Evolutionary conservation across 2,888 invertebrate species (phyloP), one percentile per base, ranked within the genome.

Genomic region (Pyralis farinalis): DNA sequence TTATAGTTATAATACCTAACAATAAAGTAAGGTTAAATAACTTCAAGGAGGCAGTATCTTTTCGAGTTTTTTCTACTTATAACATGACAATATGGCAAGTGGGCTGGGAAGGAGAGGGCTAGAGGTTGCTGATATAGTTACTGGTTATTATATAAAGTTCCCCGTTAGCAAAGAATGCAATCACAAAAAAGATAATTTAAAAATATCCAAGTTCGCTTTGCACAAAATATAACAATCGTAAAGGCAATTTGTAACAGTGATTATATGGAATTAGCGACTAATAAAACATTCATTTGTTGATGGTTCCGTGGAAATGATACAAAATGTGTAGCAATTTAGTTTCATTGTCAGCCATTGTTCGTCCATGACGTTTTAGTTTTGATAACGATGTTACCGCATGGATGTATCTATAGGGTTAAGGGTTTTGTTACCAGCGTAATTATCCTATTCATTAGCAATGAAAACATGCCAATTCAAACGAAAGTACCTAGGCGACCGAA

Each of bases 301-400:
- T 44, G 44, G 42, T 40, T 43, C 38, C 28, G 35, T 44, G 42
- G 34, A 43, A 47, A 50, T 47, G 36, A 44, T 47, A 44, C 32
- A 30, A 37, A 45, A 47, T 44, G 40, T 42, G 36, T 33, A 40
- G 42, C 38, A 45, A 50, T 45, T 44, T 40, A 47, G 40, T 40
- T 43, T 42, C 16, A 42, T 39, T 31, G 36, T 36, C 31, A 40
- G 25, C 41, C 37, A 44, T 50, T 50, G 45, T 47, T 40, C 38
- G 28, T 22, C 33, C 32, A 40, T 50, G 47, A 47, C 47, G 36
- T 42, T 42, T 37, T 42, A 27, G 37, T 44, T 44, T 49, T 47
- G 6, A 37, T 31, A 37, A 12, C 22, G 20, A 30, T 22, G 29
- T 37, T 30, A 20, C 39, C 37, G 38, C 43, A 32, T 21, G 31